Conservation (phyloP, 2,113 vertebrate genomes). For the Heptranchias perlo region DNA sequence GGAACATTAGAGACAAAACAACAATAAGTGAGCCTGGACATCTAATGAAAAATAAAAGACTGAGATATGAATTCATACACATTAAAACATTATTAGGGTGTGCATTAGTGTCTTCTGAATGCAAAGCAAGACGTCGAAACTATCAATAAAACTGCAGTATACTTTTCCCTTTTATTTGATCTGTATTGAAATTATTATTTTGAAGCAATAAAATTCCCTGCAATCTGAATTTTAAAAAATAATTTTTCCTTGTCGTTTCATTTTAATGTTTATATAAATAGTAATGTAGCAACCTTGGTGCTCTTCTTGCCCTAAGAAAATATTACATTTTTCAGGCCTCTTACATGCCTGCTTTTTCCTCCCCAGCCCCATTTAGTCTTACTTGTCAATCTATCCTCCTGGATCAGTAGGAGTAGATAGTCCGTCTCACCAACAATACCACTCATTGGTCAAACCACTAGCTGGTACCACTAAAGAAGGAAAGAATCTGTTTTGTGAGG, state of each 20-base stretch:
- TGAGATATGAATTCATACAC: neutral
- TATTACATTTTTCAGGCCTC: neutral
- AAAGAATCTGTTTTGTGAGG: neutral
- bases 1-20: neutral
- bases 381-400: neutral
- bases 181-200: conserved; percentile 17
- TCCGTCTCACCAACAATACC: neutral
- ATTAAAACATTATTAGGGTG: neutral
- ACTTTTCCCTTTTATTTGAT: neutral
- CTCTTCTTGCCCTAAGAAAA: neutral
- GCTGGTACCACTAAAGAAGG: neutral
- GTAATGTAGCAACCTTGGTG: neutral
- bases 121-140: neutral
- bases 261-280: neutral
- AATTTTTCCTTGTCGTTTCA: neutral
- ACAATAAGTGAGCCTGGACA: neutral
- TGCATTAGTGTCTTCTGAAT: neutral
- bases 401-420: neutral
- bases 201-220: neutral
- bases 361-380: neutral
- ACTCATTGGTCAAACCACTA: neutral
- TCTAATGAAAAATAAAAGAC: neutral
- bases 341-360: neutral
- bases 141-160: too few species aligned
- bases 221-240: neutral